Evolutionary conservation across 2,113 vertebrate species (phyloP).

Genomic region (Rostratula benghalensis): DNA sequence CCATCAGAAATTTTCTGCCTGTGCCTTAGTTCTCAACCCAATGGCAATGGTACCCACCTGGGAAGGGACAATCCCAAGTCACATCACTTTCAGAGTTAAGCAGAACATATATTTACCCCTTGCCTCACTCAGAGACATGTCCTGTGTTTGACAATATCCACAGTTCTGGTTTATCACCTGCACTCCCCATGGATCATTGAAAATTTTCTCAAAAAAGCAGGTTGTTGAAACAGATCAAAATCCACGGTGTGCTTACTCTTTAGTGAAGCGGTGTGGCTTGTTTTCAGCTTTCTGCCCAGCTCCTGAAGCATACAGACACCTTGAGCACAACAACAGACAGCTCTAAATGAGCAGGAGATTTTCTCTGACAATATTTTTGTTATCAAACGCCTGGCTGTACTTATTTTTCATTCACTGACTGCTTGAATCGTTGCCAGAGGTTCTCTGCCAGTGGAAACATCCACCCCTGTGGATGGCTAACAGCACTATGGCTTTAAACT

Average conservation of each 20-base stretch:
- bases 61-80: not conserved
- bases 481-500: slow-evolving; percentile 8
- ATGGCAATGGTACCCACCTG: not conserved
- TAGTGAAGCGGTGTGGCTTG: not conserved
- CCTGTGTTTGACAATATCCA: not conserved
- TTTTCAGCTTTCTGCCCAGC: not conserved
- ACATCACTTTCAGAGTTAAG: not conserved
- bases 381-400: not conserved
- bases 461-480: not conserved
- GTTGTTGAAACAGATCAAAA: not conserved
- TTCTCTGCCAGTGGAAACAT: slow-evolving; percentile 32
- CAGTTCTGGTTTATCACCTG: not conserved
- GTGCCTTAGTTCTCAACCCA: not conserved
- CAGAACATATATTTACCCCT: not conserved
- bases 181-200: not conserved
- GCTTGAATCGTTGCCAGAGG: not conserved
- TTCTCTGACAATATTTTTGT: slow-evolving; percentile 38
- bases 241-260: not conserved
- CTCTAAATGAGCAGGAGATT: not conserved
- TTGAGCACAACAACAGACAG: not conserved
- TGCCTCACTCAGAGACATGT: not conserved
- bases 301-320: not conserved
- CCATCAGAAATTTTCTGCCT: not conserved
- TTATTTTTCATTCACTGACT: slow-evolving; percentile 30
- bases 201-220: not conserved